These are phyloP conservation scores for Genyomyrus donnyi DNA, from an alignment of 2,113 vertebrate genomes.

Conservation along the genomic window DNA sequence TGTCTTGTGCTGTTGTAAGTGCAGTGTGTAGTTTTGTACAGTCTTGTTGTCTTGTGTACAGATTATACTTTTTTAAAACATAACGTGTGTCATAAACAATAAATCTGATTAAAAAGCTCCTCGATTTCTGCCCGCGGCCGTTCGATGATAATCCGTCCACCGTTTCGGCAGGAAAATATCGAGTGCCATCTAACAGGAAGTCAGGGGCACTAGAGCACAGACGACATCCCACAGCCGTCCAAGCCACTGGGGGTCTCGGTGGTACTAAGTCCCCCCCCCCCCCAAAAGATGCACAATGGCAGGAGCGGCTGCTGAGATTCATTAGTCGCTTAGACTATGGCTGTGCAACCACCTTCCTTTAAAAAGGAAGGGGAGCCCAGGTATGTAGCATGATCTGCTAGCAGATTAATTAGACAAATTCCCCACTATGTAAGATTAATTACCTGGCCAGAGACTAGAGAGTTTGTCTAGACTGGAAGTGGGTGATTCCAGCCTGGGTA, in stretches of 20 bases:
- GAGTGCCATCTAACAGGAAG: not conserved
- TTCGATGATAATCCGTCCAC: not conserved
- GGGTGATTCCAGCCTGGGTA: not conserved
- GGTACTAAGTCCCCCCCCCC: not conserved
- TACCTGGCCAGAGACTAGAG: not conserved
- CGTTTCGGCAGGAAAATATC: not conserved
- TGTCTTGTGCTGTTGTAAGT: constrained; percentile 12
- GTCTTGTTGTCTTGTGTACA: constrained; percentile 17
- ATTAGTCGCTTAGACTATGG: not conserved
- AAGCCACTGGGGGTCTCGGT: not conserved
- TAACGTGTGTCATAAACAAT: constrained; percentile 23
- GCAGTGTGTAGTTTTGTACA: constrained; percentile 24
- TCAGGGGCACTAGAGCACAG: not conserved
- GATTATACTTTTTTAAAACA: constrained; percentile 33
- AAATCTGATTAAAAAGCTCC: constrained; percentile 9
- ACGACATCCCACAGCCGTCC: not conserved
- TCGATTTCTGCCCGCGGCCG: not conserved
- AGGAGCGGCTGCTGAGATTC: not conserved
- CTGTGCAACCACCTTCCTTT: not conserved
- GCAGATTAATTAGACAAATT: not conserved
- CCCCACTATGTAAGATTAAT: not conserved
- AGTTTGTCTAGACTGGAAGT: not conserved
- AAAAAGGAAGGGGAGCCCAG: not conserved
- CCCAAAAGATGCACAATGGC: not conserved
- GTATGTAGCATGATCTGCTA: not conserved